phyloP scores from a whole-genome alignment of 2,113 vertebrate genomes.

The Stegastes partitus region DNA sequence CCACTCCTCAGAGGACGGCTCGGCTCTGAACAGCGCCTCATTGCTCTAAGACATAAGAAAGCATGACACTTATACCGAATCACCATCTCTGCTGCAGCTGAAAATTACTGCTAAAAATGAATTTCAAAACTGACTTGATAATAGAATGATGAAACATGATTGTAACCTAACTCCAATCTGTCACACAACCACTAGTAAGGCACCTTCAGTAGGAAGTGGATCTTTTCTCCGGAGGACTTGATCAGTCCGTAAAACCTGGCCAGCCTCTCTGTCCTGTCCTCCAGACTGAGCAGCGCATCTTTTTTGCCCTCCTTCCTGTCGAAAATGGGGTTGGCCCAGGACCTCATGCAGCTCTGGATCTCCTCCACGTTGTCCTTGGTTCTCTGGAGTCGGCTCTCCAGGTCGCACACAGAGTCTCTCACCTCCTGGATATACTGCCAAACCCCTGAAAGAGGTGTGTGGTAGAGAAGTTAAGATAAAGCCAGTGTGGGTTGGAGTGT shows the following conservation, averaged over 20 bases:
- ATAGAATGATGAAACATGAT: conserved; percentile 27
- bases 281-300: conserved; percentile 88
- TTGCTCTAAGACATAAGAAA: conserved; percentile 86
- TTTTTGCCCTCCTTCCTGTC: conserved; percentile 90
- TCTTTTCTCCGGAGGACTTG: conserved; percentile 86
- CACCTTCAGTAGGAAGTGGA: conserved; percentile 91
- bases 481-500: background rate
- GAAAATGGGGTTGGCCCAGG: conserved; percentile 88
- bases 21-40: conserved; percentile 85
- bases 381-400: conserved; percentile 89
- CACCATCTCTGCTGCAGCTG: background rate
- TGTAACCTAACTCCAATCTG: background rate
- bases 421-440: conserved; percentile 88
- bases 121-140: conserved; percentile 2
- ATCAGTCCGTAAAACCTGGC: conserved; percentile 86
- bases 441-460: conserved; percentile 79
- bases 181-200: background rate
- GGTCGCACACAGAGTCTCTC: conserved; percentile 82
- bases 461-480: background rate
- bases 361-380: conserved; percentile 89
- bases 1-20: conserved; percentile 87
- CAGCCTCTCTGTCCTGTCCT: conserved; percentile 85
- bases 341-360: conserved; percentile 87
- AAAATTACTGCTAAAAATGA: background rate
- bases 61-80: background rate